Evolutionary conservation across 2,113 vertebrate genomes (phyloP), one percentile per base, ranked within the genome.

Genomic region (Balaeniceps rex): DNA sequence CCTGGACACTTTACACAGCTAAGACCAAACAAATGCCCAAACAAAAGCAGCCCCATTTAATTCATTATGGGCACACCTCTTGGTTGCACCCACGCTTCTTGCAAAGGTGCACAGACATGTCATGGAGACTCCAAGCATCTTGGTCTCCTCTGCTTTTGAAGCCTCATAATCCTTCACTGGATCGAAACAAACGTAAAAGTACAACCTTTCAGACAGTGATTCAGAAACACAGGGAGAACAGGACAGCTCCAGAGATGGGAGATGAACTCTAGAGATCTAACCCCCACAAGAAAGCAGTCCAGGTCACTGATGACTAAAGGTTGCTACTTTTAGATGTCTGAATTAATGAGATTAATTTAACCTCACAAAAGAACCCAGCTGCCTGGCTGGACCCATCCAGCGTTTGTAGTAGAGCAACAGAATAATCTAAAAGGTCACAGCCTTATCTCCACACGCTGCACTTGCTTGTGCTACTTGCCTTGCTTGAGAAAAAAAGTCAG

Each of bases 381-480:
- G 69, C 83, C 55, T 87, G 55, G 17, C 68, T 70, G 42, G 47
- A 68, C n/a, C 26, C n/a, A 75, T 90, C 38, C 57, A 78, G 72
- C 64, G 44, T 82, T 93, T 72, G 36, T 38, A 60, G 61, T 5
- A 57, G 54, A 87, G 58, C 54, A 84, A 61, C 34, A 79, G 93
- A 94, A 89, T 54, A 92, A 91, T 58, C 88, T 82, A 28, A 97
- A 95, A 93, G 86, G 87, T 89, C 83, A 72, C 51, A 83, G 91
- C 31, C 69, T 84, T 95, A 88, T 78, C 94, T 94, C 74, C 57
- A 68, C 65, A 71, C 61, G 12, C 83, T 94, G 72, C 64, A 34
- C 69, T 86, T 34, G n/a, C 86, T 57, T 47, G 36, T 87, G 40
- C 38, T 83, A 42, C 60, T 82, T 36, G 38, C 58, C 44, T 68